These are phyloP conservation scores for Dinomys branickii DNA, from an alignment of 2,113 vertebrate genomes.

Conservation along the genomic window DNA sequence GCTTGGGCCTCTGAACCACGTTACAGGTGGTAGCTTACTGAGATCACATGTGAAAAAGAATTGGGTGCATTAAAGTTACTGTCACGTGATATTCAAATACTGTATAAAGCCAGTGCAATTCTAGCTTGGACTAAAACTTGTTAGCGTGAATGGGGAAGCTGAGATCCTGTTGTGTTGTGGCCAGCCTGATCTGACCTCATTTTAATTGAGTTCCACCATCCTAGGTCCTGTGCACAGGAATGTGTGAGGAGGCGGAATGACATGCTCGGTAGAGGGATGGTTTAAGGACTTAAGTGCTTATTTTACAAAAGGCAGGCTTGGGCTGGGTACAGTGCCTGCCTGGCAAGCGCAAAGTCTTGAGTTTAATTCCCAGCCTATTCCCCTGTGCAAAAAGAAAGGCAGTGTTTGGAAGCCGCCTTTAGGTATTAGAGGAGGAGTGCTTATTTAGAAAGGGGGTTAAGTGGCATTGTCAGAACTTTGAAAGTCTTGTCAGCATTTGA, in stretches of 20 bases:
- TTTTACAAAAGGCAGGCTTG: background rate
- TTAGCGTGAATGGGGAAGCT: background rate
- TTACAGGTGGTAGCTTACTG: background rate
- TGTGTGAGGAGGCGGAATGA: background rate
- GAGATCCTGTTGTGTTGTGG: background rate
- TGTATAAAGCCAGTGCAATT: background rate
- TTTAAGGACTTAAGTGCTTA: background rate
- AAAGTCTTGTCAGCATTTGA: background rate
- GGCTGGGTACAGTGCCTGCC: too few species aligned
- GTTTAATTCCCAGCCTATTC: too few species aligned
- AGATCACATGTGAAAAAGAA: background rate
- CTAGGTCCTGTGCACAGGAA: background rate
- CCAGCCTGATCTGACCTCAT: background rate
- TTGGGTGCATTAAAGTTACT: background rate
- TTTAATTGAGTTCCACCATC: background rate
- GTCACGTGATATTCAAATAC: background rate
- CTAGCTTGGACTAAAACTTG: background rate
- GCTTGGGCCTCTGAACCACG: background rate
- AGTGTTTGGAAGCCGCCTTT: background rate
- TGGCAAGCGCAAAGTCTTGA: too few species aligned
- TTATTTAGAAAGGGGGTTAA: background rate
- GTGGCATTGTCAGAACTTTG: background rate
- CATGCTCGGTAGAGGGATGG: background rate
- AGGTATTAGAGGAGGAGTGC: background rate
- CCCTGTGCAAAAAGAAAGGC: background rate